Evolutionary conservation across 2,888 invertebrate species (phyloP), one percentile per base, ranked within the genome.

Genomic region (Tenthredo livida): DNA sequence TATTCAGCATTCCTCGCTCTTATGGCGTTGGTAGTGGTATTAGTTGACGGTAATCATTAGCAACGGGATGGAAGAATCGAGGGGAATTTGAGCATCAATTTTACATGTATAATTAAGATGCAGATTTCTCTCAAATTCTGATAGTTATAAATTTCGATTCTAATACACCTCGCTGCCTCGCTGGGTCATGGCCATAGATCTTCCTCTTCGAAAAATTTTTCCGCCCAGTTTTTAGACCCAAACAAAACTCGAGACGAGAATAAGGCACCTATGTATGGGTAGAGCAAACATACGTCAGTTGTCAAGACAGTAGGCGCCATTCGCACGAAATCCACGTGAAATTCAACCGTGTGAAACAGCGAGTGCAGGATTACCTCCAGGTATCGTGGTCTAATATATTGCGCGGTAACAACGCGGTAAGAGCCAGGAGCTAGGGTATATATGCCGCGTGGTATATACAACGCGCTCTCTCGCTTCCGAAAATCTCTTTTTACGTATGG

Each of bases 281-380:
- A 33, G 17, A 33, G 33, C 33, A 67, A 61, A 61, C 80, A 58
- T 80, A 80, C 80, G 80, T 80, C 80, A 80, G 58, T 80, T 50
- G 80, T 40, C 61, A 40, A 80, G 80, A 80, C 40, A 80, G n/a
- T 80, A n/a, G 80, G 80, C 40, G 40, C 21, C n/a, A 80, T 80
- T 80, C 80, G 80, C 80, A 80, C 80, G 75, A 73, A 84, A 75
- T 84, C 70, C 72, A n/a, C 33, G 70, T 40, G 72, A 84, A 84
- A 84, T 84, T 84, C 77, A 65, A n/a, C 65, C 40, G 65, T 77
- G 84, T 84, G 84, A 84, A 84, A 84, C 78, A 84, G 67, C 84
- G 77, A 75, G 84, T 84, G 84, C n/a, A 17, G 84, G 78, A 84
- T 84, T 77, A 84, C 54, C 77, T 29, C 58, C 77, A 77, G 65